Evolutionary conservation across 2,888 invertebrate species (phyloP), one percentile per base, ranked within the genome.

Genomic region (Drosophila buzzatii): DNA sequence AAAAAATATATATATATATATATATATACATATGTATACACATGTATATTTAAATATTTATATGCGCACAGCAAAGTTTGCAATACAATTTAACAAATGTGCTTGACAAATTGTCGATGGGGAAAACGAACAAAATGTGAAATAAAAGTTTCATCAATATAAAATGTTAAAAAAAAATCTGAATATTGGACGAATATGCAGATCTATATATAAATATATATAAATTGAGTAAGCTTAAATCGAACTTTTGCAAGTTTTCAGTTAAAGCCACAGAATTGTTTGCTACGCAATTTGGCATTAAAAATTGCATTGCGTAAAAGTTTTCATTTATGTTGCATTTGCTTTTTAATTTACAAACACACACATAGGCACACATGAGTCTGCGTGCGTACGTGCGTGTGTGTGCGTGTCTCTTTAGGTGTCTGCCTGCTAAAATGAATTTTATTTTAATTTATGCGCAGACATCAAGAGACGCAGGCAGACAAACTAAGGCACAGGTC

Each of bases 391-490:
- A 42, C 45, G n/a, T 16, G 41, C 35, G 5, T 16, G 59, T 39
- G 41, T 55, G 52, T 59, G 33, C 49, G 59, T 45, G 56, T 52
- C 18, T 49, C 41, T 64, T 55, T 62, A 31, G 37, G 55, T 20
- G 53, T 70, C 52, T 83, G 75, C 41, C 59, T 61, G 65, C 55
- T 35, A 42, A 73, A 78, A 79, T 63, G 76, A 86, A 74, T 73
- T 76, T 75, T 68, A 77, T 76, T 81, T 90, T 86, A 86, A 86
- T 89, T 86, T 86, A 89, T 89, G 89, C 87, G 42, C 85, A 70
- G 80, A 73, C 79, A 78, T 76, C 73, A 70, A 53, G 70, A 69
- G 58, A 66, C 73, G 57, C 33, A 42, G 63, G 37, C 57, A 55
- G 47, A 51, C 60, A 56, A 85, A 87, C 82, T 70, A 71, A 81